Conservation (phyloP, 2,113 vertebrate genomes). For the Phalacrocorax brasilianus region DNA sequence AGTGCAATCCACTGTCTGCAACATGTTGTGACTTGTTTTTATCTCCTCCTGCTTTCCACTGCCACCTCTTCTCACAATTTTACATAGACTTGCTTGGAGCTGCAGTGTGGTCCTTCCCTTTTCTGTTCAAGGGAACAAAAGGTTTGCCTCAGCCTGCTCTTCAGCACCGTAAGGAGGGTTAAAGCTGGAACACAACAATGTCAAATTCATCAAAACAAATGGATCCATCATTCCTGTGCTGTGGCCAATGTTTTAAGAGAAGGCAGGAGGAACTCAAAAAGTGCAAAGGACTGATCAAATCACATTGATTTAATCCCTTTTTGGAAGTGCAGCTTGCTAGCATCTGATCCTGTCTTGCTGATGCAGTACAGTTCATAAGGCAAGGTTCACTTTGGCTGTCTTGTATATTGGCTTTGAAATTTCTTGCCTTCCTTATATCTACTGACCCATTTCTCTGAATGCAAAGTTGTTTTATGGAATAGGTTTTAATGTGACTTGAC, state of each 20-base stretch:
- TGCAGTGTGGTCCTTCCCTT: background rate
- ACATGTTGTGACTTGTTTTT: background rate
- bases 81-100: background rate
- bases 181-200: background rate
- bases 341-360: background rate
- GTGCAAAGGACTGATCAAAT: background rate
- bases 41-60: background rate
- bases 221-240: background rate
- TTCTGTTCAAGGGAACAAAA: background rate
- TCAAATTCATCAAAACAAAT: background rate
- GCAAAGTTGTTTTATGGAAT: background rate
- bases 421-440: background rate
- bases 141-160: background rate
- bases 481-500: background rate
- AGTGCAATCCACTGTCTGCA: background rate
- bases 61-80: background rate
- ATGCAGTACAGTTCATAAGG: background rate
- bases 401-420: background rate
- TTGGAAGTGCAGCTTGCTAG: background rate
- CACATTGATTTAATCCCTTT: background rate
- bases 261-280: background rate
- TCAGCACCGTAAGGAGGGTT: background rate
- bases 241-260: background rate
- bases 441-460: background rate
- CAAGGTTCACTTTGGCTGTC: background rate